Percentiles rank a stretch among this genome's conserved stretches.
These are phyloP conservation scores for Pherbina coryleti DNA, from an alignment of 2,888 invertebrate genomes.

Conservation along the genomic window DNA sequence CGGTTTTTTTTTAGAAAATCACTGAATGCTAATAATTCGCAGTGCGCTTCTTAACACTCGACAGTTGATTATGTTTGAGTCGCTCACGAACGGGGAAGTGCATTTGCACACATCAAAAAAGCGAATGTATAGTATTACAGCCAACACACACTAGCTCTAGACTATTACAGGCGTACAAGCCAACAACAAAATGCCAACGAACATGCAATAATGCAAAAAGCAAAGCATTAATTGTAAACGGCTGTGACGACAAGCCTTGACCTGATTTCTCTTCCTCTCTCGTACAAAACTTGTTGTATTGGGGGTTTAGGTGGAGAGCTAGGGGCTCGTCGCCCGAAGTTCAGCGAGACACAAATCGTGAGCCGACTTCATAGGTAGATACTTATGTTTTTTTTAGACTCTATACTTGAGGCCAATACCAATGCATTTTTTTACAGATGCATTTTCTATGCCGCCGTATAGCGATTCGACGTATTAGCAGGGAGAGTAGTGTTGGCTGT, in stretches of 20 bases:
- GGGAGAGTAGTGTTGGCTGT: background rate
- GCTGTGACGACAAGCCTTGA: slow-evolving; percentile 67
- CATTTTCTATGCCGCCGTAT: slow-evolving; percentile 13
- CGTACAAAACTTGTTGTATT: slow-evolving; percentile 58
- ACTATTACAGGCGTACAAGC: slow-evolving; percentile 32
- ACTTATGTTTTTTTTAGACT: slow-evolving; percentile 1
- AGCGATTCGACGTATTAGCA: background rate
- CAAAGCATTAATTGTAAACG: slow-evolving; percentile 67
- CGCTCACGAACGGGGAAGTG: slow-evolving; percentile 24
- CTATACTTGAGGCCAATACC: slow-evolving; percentile 11
- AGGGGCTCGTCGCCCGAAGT: slow-evolving; percentile 35
- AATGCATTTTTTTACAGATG: slow-evolving; percentile 29
- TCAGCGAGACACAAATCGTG: slow-evolving; percentile 38
- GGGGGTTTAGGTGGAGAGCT: slow-evolving; percentile 40
- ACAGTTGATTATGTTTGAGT: background rate
- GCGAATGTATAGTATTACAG: background rate
- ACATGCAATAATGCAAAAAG: slow-evolving; percentile 68
- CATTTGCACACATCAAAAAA: slow-evolving; percentile 16
- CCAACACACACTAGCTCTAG: slow-evolving; percentile 21
- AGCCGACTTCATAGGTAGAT: slow-evolving; percentile 27
- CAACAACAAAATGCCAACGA: slow-evolving; percentile 50
- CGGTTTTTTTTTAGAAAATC: too few species aligned
- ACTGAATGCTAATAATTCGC: slow-evolving; percentile 8
- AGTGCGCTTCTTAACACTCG: slow-evolving; percentile 12
- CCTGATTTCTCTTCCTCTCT: slow-evolving; percentile 71